phyloP scores from a whole-genome alignment of 2,888 invertebrate genomes.

The Chelonus formosanus region DNA sequence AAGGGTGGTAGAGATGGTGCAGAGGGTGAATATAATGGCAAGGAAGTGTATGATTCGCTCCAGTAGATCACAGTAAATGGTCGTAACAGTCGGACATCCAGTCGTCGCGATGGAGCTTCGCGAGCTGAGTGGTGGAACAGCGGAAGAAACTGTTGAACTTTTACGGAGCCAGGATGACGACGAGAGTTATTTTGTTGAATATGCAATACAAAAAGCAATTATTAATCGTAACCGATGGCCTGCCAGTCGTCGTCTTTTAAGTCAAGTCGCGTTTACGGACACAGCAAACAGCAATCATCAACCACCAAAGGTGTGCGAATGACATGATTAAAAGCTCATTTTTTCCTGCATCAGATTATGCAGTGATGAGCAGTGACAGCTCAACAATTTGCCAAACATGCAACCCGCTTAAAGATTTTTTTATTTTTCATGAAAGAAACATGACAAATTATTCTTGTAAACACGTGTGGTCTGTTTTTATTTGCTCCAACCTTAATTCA shows the following conservation, averaged over 20 bases:
- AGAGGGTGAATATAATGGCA: not conserved
- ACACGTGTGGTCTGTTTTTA: too few relatives aligned
- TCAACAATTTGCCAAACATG: too few relatives aligned
- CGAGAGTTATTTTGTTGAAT: constrained; percentile 58
- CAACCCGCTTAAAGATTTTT: too few relatives aligned
- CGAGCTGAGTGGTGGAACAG: constrained; percentile 51
- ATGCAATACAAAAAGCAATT: constrained; percentile 57
- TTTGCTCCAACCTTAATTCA: too few relatives aligned
- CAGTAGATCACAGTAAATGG: too few relatives aligned
- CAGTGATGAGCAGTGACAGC: too few relatives aligned
- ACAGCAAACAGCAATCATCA: constrained; percentile 42
- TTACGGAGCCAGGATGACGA: constrained; percentile 47
- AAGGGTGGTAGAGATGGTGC: too few relatives aligned
- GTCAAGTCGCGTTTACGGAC: constrained; percentile 51
- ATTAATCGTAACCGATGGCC: constrained; percentile 57
- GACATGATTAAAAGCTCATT: not conserved
- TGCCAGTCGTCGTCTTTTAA: constrained; percentile 56
- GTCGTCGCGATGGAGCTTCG: constrained; percentile 54
- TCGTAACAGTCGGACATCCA: not conserved
- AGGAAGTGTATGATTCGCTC: not conserved
- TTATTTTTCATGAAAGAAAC: too few relatives aligned
- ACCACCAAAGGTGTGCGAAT: constrained; percentile 48
- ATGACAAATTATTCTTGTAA: too few relatives aligned
- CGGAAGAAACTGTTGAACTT: constrained; percentile 55
- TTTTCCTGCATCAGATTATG: not conserved